Evolutionary conservation across 1,140 invertebrate species (phyloP).

Genomic region (Proales similis): DNA sequence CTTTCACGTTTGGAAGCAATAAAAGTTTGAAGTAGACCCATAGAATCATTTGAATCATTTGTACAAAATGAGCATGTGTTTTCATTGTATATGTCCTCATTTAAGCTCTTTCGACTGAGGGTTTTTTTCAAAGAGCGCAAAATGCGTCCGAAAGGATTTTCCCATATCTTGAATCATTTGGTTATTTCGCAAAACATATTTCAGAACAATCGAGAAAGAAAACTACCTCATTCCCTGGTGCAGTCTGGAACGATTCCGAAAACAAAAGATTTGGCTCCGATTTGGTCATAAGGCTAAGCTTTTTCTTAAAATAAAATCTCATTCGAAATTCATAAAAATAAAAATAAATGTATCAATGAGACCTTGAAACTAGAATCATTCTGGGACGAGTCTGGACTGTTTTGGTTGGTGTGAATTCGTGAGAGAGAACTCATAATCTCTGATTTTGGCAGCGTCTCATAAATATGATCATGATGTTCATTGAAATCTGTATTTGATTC

Average conservation of each 20-base stretch:
- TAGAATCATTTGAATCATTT: no score
- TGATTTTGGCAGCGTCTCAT: constrained; percentile 16
- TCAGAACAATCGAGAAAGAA: neutral
- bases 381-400: neutral
- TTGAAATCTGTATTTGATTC: neutral
- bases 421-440: neutral
- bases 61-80: no score
- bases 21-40: no score
- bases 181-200: neutral
- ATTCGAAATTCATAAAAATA: constrained; percentile 20
- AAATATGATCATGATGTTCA: constrained; percentile 5
- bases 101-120: neutral
- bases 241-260: neutral
- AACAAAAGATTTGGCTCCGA: neutral
- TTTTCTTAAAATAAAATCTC: neutral
- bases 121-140: constrained; percentile 31
- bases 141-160: constrained; percentile 9
- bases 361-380: neutral
- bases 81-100: no score
- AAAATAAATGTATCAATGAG: neutral
- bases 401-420: neutral
- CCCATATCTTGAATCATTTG: neutral
- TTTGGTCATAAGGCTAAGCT: constrained; percentile 13
- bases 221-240: constrained; percentile 9
- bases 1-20: no score